Base-by-base conservation (phyloP, 1,140 invertebrate species). In the Neocloeon triangulifer region DNA sequence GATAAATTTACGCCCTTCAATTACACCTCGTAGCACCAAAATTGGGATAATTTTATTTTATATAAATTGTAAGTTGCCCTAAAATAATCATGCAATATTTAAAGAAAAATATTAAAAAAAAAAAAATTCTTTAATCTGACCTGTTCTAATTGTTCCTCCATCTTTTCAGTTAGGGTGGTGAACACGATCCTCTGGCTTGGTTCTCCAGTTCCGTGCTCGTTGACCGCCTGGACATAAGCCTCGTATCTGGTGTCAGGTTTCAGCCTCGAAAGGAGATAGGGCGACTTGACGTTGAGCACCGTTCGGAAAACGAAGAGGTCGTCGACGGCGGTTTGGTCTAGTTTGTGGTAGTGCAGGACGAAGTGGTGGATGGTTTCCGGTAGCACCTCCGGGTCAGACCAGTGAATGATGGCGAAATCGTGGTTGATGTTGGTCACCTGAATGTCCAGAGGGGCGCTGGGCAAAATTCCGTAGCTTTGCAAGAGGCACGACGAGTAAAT, bases 381-480 rank as follows among this genome's bases (percentile, higher is more conserved):
- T 4, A 77, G 48, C 1, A 57, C 59, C 30, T 63, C 62, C 0
- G 79, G 78, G n/a, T 65, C 46, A 2, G 65, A 61, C 79, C 79
- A 85, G 40, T 74, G 71, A 0, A 82, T 45, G 19, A 85, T 68
- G 0, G 74, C 75, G 48, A 73, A 82, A 43, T 65, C 65, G 2
- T 66, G 62, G 37, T 73, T 66, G 25, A 79, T 63, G 43, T 74
- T 73, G 13, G 69, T 64, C 1, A 81, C 62, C 30, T 66, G 62
- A 2, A 81, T 51, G 29, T 59, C 52, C 0, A 57, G 58, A 0
- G 79, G 79, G 10, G 66, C 55, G 20, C 70, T 67, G 0, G 78
- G 71, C 2, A 84, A 55, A 0, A 81, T 76, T 2, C 77, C 76
- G 45, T 82, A 81, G 5, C 76, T 74, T 56, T 80, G 71, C 37